These are phyloP conservation scores for Tupaia tana DNA, from an alignment of 2,113 vertebrate species.

Conservation along the genomic window DNA sequence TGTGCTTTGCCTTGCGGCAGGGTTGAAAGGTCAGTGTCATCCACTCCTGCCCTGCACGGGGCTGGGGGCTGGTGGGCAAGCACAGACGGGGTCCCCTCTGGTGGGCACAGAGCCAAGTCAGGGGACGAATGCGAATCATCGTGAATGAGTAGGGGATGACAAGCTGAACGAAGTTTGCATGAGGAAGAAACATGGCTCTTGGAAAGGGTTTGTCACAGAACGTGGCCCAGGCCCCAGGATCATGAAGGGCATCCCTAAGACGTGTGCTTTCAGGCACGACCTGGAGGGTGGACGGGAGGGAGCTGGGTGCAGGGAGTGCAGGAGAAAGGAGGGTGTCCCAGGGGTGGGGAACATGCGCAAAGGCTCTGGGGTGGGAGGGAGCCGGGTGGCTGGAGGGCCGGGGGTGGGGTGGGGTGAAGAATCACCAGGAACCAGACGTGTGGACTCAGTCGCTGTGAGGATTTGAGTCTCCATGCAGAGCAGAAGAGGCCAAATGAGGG, in stretches of 20 bases:
- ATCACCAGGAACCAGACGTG: background rate
- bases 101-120: background rate
- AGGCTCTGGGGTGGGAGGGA: background rate
- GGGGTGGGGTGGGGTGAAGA: background rate
- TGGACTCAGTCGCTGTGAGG: background rate
- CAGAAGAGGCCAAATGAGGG: background rate
- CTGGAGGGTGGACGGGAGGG: background rate
- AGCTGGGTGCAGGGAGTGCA: background rate
- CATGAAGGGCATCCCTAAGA: background rate
- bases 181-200: background rate
- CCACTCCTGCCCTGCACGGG: background rate
- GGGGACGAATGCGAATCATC: background rate
- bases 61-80: background rate
- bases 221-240: no score
- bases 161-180: background rate
- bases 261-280: background rate
- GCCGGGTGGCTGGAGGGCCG: background rate
- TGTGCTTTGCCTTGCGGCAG: no score
- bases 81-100: background rate
- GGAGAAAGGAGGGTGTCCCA: background rate
- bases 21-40: background rate
- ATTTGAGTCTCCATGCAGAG: background rate
- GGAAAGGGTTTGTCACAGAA: background rate
- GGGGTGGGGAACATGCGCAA: background rate
- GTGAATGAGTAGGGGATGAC: no score